Evolutionary conservation across 1,140 invertebrate genomes (phyloP).

Genomic region (Mercenaria mercenaria): DNA sequence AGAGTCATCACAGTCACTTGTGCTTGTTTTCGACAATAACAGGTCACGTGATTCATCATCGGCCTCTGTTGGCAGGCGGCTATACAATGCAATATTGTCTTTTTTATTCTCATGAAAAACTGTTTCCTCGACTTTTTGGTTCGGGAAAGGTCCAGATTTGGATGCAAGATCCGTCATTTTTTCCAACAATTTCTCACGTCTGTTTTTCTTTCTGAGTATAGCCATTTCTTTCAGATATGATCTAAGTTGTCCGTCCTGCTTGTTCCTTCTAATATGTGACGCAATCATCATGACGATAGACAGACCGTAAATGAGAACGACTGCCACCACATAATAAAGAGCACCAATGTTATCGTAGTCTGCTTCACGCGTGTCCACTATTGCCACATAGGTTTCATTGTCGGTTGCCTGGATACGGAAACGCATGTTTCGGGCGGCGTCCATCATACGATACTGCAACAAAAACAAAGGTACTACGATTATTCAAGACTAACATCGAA

Average conservation of each 20-base stretch:
- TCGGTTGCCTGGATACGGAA: slow-evolving; percentile 74
- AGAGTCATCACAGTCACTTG: slow-evolving; percentile 68
- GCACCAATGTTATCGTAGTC: slow-evolving; percentile 83
- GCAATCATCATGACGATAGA: slow-evolving; percentile 86
- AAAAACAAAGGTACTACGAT: no score
- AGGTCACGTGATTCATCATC: slow-evolving; percentile 71
- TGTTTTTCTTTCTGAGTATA: slow-evolving; percentile 78
- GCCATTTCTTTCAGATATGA: slow-evolving; percentile 85
- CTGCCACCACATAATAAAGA: slow-evolving; percentile 84
- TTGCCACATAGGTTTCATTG: slow-evolving; percentile 76
- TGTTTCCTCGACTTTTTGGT: slow-evolving; percentile 45
- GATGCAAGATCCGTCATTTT: slow-evolving; percentile 75
- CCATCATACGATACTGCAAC: slow-evolving; percentile 70
- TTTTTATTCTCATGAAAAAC: slow-evolving; percentile 46
- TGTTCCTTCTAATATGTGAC: slow-evolving; percentile 84
- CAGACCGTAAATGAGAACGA: slow-evolving; percentile 84
- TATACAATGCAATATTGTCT: slow-evolving; percentile 17
- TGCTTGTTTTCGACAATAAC: slow-evolving; percentile 68
- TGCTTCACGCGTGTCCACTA: slow-evolving; percentile 71
- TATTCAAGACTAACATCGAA: background rate
- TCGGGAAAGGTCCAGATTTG: slow-evolving; percentile 50
- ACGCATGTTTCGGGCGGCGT: slow-evolving; percentile 73
- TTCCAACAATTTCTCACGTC: slow-evolving; percentile 79
- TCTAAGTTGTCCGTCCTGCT: slow-evolving; percentile 83
- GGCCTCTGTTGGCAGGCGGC: slow-evolving; percentile 52